Conservation (phyloP, 2,113 vertebrate species). For the Ploceus nigricollis region DNA sequence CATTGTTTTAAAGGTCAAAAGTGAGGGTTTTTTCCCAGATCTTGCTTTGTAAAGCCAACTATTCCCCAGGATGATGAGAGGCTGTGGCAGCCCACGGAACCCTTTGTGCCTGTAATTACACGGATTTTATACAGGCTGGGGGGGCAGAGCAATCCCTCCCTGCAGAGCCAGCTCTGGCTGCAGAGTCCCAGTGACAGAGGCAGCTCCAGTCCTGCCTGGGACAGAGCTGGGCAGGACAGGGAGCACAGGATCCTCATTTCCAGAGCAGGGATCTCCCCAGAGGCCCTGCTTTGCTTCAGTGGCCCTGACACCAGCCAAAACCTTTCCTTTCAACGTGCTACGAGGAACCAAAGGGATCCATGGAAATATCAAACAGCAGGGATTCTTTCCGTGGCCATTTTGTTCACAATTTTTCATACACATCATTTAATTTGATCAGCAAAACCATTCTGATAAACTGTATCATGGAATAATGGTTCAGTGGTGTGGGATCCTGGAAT, state of each 20-base stretch:
- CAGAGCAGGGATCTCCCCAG: neutral
- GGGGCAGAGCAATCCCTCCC: neutral
- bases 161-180: neutral
- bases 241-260: no score
- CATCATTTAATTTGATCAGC: neutral
- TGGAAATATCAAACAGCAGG: neutral
- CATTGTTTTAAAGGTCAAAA: conserved; percentile 61
- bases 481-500: neutral
- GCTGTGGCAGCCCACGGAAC: neutral
- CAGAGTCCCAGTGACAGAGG: accelerated
- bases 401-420: neutral
- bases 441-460: neutral
- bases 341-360: neutral
- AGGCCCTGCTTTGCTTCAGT: accelerated
- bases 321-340: neutral
- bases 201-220: neutral
- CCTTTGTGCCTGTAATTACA: neutral
- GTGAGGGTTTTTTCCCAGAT: conserved; percentile 18
- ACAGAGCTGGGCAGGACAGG: neutral
- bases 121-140: neutral
- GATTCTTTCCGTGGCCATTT: neutral
- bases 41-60: conserved; percentile 29
- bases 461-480: neutral
- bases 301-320: accelerated
- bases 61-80: conserved; percentile 3